These are phyloP conservation scores for Petrocephalus microphthalmus DNA, from an alignment of 2,113 vertebrate species.

Conservation along the genomic window DNA sequence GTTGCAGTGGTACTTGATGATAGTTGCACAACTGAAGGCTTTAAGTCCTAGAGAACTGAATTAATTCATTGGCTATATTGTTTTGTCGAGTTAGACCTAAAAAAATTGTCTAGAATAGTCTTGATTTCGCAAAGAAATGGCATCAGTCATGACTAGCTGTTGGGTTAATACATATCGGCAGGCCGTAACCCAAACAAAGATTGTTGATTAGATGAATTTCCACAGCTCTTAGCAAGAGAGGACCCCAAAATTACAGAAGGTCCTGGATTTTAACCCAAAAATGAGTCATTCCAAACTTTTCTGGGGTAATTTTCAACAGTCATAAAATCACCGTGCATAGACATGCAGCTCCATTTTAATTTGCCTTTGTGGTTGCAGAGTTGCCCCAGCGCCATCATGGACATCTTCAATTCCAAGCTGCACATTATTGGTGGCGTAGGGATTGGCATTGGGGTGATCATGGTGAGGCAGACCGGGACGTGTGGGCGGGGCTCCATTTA, in stretches of 20 bases:
- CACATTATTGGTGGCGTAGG: constrained; percentile 82
- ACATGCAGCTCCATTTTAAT: not conserved
- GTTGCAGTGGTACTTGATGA: not conserved
- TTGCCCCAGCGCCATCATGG: constrained; percentile 69
- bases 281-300: not conserved
- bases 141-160: not conserved
- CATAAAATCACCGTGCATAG: not conserved
- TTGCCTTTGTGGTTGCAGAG: constrained; percentile 50
- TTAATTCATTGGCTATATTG: not conserved
- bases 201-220: not conserved
- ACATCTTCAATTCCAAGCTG: constrained; percentile 76
- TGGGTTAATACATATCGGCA: not conserved
- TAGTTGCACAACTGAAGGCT: not conserved
- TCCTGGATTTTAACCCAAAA: not conserved
- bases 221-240: not conserved
- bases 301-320: not conserved
- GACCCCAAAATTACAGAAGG: not conserved
- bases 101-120: not conserved
- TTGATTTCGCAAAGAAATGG: not conserved
- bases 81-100: not conserved
- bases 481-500: not conserved
- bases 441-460: constrained; percentile 74
- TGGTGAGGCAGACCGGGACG: constrained; percentile 62
- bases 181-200: not conserved
- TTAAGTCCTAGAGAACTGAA: not conserved